These are phyloP conservation scores for Brachyalestes nurse DNA, from an alignment of 2,797 vertebrate genomes.

Conservation along the genomic window DNA sequence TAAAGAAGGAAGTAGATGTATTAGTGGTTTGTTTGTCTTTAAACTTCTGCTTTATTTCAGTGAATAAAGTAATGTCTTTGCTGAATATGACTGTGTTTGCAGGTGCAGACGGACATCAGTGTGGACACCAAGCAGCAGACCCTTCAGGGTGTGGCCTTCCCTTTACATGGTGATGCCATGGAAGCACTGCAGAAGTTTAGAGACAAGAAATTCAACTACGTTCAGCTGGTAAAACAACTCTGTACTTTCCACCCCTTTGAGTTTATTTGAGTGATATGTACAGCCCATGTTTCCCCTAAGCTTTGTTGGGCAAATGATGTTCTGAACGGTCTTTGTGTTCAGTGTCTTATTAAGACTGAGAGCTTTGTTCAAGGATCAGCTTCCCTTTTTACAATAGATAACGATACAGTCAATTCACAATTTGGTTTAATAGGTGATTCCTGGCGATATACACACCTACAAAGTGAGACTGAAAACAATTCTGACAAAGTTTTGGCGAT, in stretches of 20 bases:
- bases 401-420: neutral
- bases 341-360: neutral
- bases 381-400: neutral
- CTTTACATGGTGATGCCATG: slow-evolving; percentile 86
- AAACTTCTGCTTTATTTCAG: neutral
- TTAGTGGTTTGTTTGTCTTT: neutral
- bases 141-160: slow-evolving; percentile 94
- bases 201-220: slow-evolving; percentile 89
- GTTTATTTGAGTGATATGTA: neutral
- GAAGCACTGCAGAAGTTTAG: slow-evolving; percentile 87
- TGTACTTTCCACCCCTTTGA: neutral
- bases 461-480: no score
- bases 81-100: slow-evolving; percentile 54
- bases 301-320: neutral
- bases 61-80: neutral
- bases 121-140: slow-evolving; percentile 95
- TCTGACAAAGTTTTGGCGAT: no score
- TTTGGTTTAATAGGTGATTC: no score
- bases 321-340: neutral
- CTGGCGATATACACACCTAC: no score
- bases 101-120: slow-evolving; percentile 92
- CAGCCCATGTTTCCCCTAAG: neutral
- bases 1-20: neutral
- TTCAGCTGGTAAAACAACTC: slow-evolving; percentile 90
- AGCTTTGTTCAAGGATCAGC: neutral